Evolutionary conservation across 1,140 invertebrate species (phyloP).

Genomic region (Drosophila lowei): DNA sequence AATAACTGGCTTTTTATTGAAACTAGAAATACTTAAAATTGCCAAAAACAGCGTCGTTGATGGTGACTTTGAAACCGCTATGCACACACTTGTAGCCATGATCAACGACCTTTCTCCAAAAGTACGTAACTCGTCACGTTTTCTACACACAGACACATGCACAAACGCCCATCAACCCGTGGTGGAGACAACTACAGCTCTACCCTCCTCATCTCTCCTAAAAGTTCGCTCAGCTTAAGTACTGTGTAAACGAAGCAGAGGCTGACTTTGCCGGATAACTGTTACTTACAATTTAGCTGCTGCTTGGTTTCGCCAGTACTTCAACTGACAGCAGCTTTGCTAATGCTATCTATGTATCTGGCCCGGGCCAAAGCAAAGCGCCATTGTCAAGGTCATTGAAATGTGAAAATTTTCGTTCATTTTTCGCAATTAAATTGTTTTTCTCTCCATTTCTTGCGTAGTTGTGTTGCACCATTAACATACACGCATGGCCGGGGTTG

Average conservation of each 20-base stretch:
- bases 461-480: slow-evolving; percentile 43
- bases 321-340: not conserved
- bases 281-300: no score
- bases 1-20: slow-evolving; percentile 33
- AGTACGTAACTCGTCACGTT: slow-evolving; percentile 77
- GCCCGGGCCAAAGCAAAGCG: slow-evolving; percentile 46
- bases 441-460: slow-evolving; percentile 45
- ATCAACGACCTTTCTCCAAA: slow-evolving; percentile 78
- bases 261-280: no score
- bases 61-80: slow-evolving; percentile 75
- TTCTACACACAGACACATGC: slow-evolving; percentile 59
- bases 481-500: slow-evolving; percentile 30
- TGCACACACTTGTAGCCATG: slow-evolving; percentile 51
- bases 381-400: slow-evolving; percentile 78
- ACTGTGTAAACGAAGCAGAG: not conserved
- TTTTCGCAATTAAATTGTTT: slow-evolving; percentile 73
- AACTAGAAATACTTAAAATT: slow-evolving; percentile 72
- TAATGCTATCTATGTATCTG: slow-evolving; percentile 24
- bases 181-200: no score
- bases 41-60: slow-evolving; percentile 63
- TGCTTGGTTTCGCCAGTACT: slow-evolving; percentile 2
- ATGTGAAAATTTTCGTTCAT: slow-evolving; percentile 68
- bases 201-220: no score
- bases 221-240: no score
- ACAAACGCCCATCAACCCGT: slow-evolving; percentile 5